Conservation (phyloP, 2,888 invertebrate species). For the Endotricha flammealis region DNA sequence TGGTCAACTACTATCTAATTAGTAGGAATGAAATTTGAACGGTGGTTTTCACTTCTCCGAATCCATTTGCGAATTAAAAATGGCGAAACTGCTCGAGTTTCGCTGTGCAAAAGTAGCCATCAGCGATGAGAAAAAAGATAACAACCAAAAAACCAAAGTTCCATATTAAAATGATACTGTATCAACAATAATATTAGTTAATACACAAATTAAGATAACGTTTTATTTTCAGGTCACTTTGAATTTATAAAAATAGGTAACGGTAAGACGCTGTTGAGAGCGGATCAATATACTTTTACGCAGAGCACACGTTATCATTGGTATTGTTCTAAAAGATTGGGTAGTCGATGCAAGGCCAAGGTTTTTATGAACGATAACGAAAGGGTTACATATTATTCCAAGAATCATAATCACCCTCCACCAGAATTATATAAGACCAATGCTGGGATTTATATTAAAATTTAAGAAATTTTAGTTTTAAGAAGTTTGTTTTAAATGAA, state of each 20-base stretch:
- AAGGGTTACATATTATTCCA: constrained; percentile 7
- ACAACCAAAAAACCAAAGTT: too few relatives aligned
- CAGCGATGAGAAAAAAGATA: too few relatives aligned
- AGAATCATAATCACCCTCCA: constrained; percentile 3
- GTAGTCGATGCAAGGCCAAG: constrained; percentile 17
- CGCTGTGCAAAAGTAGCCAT: too few relatives aligned
- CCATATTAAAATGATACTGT: too few relatives aligned
- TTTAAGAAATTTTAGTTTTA: too few relatives aligned
- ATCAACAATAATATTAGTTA: too few relatives aligned
- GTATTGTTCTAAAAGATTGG: constrained; percentile 17
- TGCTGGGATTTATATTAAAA: background rate
- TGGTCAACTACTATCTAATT: too few relatives aligned
- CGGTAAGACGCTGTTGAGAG: background rate
- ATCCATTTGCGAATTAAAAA: too few relatives aligned
- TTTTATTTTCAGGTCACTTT: background rate
- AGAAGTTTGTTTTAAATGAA: too few relatives aligned
- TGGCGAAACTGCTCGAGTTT: too few relatives aligned
- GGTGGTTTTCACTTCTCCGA: too few relatives aligned
- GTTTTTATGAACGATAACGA: constrained; percentile 11
- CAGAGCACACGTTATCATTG: constrained; percentile 10
- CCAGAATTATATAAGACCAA: constrained; percentile 8
- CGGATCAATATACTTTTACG: background rate
- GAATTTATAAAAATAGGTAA: background rate
- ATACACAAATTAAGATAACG: background rate
- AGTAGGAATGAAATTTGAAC: too few relatives aligned